Conservation (phyloP, 2,113 vertebrate species). For the Pelecanoides urinatrix region DNA sequence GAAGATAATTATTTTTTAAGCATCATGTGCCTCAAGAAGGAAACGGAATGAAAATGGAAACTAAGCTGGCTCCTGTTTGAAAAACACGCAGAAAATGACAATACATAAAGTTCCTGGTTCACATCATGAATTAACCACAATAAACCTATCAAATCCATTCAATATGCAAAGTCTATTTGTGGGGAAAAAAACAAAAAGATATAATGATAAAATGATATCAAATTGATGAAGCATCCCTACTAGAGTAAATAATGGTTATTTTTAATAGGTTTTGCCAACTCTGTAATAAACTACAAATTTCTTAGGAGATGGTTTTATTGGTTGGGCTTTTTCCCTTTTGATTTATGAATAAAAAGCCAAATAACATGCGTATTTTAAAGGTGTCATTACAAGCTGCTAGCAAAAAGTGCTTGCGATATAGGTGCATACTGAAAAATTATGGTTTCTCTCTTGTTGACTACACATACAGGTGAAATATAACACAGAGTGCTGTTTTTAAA, state of each 20-base stretch:
- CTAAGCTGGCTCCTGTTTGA: background rate
- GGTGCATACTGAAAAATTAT: background rate
- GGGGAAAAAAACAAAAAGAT: background rate
- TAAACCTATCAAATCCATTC: background rate
- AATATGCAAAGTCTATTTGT: background rate
- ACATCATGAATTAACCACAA: background rate
- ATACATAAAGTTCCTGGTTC: background rate
- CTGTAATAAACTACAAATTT: background rate
- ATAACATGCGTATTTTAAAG: background rate
- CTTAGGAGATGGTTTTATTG: background rate
- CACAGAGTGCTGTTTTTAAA: background rate
- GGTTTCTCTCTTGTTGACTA: background rate
- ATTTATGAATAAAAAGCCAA: background rate
- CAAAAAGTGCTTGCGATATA: background rate
- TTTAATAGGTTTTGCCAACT: background rate
- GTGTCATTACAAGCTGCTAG: background rate
- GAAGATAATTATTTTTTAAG: background rate
- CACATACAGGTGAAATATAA: background rate
- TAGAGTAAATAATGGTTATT: background rate
- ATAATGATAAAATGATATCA: background rate
- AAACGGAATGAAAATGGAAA: background rate
- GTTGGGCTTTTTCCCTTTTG: background rate
- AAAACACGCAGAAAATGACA: background rate
- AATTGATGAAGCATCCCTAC: background rate
- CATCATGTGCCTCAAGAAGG: background rate